phyloP scores from a whole-genome alignment of 2,888 invertebrate genomes.

The Lottia gigantea region DNA sequence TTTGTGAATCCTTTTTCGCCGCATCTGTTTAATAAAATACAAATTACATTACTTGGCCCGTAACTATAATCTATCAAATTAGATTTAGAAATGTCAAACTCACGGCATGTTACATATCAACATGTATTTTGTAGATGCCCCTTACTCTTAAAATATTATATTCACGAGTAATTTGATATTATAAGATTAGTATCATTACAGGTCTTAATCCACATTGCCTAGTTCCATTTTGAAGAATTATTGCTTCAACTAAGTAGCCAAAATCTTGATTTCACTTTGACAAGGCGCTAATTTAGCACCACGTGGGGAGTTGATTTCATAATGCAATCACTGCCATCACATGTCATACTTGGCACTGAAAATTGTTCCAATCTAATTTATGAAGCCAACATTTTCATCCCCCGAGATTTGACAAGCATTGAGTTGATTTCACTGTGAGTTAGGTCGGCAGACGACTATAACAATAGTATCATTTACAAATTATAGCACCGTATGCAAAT shows the following conservation, averaged over 20 bases:
- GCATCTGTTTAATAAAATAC: no score
- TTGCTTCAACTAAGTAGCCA: neutral
- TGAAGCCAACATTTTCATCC: neutral
- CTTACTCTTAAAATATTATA: no score
- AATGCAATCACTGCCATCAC: conserved; percentile 6
- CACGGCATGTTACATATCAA: no score
- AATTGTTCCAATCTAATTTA: conserved; percentile 8
- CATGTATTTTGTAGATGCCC: no score
- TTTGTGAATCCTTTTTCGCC: no score
- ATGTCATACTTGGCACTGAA: conserved; percentile 9
- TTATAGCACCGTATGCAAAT: conserved; percentile 1
- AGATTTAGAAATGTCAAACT: no score
- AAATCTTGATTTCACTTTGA: conserved; percentile 3
- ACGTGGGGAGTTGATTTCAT: neutral
- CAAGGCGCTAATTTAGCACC: conserved; percentile 6
- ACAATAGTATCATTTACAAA: conserved; percentile 6
- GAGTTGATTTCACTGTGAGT: neutral
- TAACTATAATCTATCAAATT: no score
- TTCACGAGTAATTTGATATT: no score
- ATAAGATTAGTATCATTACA: no score
- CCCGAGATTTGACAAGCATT: neutral
- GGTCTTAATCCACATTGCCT: no score
- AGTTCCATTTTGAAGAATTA: no score
- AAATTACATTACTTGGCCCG: no score
- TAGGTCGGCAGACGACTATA: neutral